These are phyloP conservation scores for Trichonephila inaurata DNA, from an alignment of 1,140 invertebrate genomes.

Conservation along the genomic window DNA sequence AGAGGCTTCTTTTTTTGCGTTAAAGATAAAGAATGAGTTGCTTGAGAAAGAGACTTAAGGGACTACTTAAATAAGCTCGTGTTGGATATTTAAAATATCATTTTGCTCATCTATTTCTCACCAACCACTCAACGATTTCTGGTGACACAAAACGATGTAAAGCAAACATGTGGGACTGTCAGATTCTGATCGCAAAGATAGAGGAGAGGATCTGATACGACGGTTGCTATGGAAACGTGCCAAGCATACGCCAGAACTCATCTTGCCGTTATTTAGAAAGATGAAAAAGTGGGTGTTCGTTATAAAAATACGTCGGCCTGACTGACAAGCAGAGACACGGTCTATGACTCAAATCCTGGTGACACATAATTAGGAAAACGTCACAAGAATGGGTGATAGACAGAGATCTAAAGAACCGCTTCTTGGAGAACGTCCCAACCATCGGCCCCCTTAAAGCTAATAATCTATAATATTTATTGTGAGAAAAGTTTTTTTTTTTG, in stretches of 20 bases:
- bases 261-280: background rate
- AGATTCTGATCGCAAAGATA: background rate
- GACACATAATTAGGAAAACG: conserved; percentile 31
- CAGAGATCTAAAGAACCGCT: background rate
- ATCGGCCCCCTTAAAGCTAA: background rate
- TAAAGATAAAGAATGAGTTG: conserved; percentile 32
- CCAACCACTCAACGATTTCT: background rate
- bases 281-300: conserved; percentile 29
- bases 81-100: background rate
- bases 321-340: background rate
- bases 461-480: background rate
- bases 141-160: background rate
- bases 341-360: conserved; percentile 22
- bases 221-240: conserved; percentile 28
- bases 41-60: background rate
- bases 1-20: background rate
- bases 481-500: background rate
- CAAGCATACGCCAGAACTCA: conserved; percentile 17
- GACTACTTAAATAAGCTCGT: conserved; percentile 10
- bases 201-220: background rate
- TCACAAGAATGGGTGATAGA: conserved; percentile 17
- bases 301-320: conserved; percentile 13
- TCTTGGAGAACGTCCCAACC: background rate
- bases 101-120: background rate
- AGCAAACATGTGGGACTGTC: conserved; percentile 1